Evolutionary conservation across 1,140 invertebrate species (phyloP).

Genomic region (Hermatobates lingyangjiaoensis): DNA sequence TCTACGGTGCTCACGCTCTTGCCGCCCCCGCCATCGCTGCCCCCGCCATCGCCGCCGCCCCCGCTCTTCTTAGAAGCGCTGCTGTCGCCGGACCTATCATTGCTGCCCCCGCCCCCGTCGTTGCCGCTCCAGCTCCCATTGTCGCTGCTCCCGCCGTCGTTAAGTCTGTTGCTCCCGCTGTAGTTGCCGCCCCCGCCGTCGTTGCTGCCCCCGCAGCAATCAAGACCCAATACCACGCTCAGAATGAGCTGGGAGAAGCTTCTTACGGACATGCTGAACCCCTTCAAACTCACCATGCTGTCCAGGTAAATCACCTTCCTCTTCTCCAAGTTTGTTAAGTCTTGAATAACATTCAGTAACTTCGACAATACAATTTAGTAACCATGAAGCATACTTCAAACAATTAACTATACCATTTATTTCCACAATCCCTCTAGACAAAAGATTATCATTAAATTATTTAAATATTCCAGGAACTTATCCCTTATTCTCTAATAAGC

Average conservation of each 20-base stretch:
- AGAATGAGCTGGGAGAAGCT: constrained; percentile 34
- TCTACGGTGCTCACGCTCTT: constrained; percentile 22
- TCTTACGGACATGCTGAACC: constrained; percentile 33
- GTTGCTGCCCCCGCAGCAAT: constrained; percentile 17
- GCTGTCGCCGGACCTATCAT: constrained; percentile 6
- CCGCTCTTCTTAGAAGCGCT: constrained; percentile 4
- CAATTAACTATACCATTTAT: background rate
- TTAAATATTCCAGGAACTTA: too few species aligned
- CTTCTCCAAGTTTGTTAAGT: too few species aligned
- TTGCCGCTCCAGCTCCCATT: constrained; percentile 4
- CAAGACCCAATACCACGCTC: constrained; percentile 32
- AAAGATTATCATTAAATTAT: too few species aligned
- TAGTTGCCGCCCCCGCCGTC: constrained; percentile 13
- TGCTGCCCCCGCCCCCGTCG: constrained; percentile 6
- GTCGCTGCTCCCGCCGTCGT: constrained; percentile 11
- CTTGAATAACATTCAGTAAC: too few species aligned
- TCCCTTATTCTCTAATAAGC: too few species aligned
- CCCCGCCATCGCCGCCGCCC: constrained; percentile 4
- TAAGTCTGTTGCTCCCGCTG: constrained; percentile 7
- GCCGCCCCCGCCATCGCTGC: constrained; percentile 17
- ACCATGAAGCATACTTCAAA: constrained; percentile 26
- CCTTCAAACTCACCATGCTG: constrained; percentile 31
- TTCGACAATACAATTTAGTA: constrained; percentile 29
- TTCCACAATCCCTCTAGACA: too few species aligned
- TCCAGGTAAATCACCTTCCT: constrained; percentile 18